Evolutionary conservation across 2,888 invertebrate species (phyloP).

Genomic region (Drosophila cyrtoloma): DNA sequence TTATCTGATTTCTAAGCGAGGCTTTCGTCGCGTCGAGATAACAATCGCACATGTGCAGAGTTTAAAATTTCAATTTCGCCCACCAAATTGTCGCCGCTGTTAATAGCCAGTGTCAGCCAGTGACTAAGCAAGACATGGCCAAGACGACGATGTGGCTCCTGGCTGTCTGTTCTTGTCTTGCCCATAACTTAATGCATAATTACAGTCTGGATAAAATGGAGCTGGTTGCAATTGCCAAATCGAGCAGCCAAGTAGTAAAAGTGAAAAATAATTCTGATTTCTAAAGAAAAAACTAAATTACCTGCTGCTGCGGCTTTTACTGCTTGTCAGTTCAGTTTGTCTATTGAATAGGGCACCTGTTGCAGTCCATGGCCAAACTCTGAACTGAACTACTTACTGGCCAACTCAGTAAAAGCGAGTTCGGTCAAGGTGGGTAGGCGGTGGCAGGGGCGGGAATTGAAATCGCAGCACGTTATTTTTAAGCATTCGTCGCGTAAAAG

Average conservation of each 20-base stretch:
- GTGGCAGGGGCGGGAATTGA: neutral
- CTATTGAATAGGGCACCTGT: constrained; percentile 68
- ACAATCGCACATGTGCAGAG: constrained; percentile 40
- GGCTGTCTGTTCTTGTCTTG: constrained; percentile 49
- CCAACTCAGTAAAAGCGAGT: constrained; percentile 2
- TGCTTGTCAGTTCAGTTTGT: constrained; percentile 18
- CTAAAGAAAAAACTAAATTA: constrained; percentile 22
- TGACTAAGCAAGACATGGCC: constrained; percentile 57
- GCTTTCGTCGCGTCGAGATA: constrained; percentile 33
- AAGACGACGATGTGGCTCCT: constrained; percentile 37
- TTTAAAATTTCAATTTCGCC: constrained; percentile 69
- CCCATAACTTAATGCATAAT: constrained; percentile 72
- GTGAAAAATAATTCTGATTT: constrained; percentile 64
- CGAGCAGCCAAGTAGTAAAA: constrained; percentile 56
- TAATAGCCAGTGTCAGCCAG: constrained; percentile 63
- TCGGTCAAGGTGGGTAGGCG: neutral
- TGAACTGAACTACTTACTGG: constrained; percentile 19
- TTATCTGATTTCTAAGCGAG: constrained; percentile 72
- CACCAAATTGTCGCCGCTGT: constrained; percentile 68
- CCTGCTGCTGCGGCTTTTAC: neutral
- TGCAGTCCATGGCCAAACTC: constrained; percentile 22
- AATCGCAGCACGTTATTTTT: constrained; percentile 42
- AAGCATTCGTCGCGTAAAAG: constrained; percentile 59
- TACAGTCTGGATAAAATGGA: constrained; percentile 16
- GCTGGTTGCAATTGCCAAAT: constrained; percentile 6